Evolutionary conservation across 2,888 invertebrate species (phyloP), one percentile per base, ranked within the genome.

Genomic region (Drosophila algonquin): DNA sequence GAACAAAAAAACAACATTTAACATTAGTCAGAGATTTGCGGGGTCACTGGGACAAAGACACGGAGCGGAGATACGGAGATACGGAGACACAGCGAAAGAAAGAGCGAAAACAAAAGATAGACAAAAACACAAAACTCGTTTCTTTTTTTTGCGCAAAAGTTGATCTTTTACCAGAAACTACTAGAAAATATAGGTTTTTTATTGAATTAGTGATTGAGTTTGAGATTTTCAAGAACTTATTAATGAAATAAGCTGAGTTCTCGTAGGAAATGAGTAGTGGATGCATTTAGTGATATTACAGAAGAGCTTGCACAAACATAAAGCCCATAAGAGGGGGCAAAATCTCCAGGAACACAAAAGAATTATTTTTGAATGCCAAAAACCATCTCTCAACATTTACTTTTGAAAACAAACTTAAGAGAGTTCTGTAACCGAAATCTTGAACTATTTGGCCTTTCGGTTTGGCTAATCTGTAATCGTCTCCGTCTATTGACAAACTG

Each of bases 31-130:
- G 7, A 40, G 40, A 40, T n/a, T 32, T 54, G 55, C 21, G 56
- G 70, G 87, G 81, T 84, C 62, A 83, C 53, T 87, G 64, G 81
- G 59, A 57, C 77, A 73, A 51, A 46, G 50, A 54, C 55, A 58
- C 63, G 44, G 50, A 10, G 12, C 21, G 21, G 18, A 55, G 47
- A 32, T 46, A 3, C 3, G 3, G 21, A 21, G 21, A 21, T 21
- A 21, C 21, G 21, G 30, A 52, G 51, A 32, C 35, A 30, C 18
- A 30, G 56, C 32, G 46, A 65, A 40, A 65, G 67, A 14, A 65
- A 65, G 52, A 40, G 30, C 5, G 40, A 64, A 63, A 63, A 45
- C 67, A 44, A 45, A 59, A 58, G n/a, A 40, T 40, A n/a, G 40
- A 60, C 21, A 55, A 14, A 59, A 44, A 40, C 16, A 16, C 14